Percentiles rank a stretch among this genome's conserved stretches.
Evolutionary conservation across 1,140 invertebrate species (phyloP).

Genomic region (Nylanderia fulva): DNA sequence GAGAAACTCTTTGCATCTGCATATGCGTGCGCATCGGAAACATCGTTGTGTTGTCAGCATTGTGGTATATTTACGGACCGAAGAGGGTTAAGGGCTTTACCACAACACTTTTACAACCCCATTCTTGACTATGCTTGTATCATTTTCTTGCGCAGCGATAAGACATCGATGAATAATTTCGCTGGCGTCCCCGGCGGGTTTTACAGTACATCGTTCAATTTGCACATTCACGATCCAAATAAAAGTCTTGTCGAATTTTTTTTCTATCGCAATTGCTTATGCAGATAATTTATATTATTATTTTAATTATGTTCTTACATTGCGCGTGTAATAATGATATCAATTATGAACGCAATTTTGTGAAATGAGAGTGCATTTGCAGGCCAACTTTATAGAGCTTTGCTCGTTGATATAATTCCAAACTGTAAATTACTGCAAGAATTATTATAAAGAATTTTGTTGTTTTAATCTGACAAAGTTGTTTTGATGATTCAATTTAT

Average conservation of each 20-base stretch:
- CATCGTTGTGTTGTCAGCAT: not conserved
- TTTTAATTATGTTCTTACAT: slow-evolving; percentile 24
- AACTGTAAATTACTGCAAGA: not conserved
- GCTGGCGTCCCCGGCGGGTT: not conserved
- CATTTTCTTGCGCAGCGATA: slow-evolving; percentile 7
- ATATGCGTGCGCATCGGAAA: slow-evolving; percentile 15
- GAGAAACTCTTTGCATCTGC: slow-evolving; percentile 43
- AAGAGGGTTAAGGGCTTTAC: slow-evolving; percentile 6
- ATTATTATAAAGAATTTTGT: not conserved
- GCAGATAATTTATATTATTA: slow-evolving; percentile 17
- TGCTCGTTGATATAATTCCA: not conserved
- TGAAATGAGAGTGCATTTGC: not conserved
- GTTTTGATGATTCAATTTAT: not conserved
- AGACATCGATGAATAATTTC: slow-evolving; percentile 53
- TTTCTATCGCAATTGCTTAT: not conserved
- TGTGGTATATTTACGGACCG: slow-evolving; percentile 50
- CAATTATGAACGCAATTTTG: not conserved
- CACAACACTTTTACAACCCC: not conserved
- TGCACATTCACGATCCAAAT: not conserved
- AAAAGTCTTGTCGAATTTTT: slow-evolving; percentile 9
- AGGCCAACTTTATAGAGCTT: not conserved
- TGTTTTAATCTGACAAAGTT: not conserved
- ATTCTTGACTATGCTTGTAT: slow-evolving; percentile 28
- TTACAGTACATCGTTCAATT: slow-evolving; percentile 11
- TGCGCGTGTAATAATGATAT: not conserved